Evolutionary conservation across 2,888 invertebrate species (phyloP), one percentile per base, ranked within the genome.

Genomic region (Nemapogon koenigi): DNA sequence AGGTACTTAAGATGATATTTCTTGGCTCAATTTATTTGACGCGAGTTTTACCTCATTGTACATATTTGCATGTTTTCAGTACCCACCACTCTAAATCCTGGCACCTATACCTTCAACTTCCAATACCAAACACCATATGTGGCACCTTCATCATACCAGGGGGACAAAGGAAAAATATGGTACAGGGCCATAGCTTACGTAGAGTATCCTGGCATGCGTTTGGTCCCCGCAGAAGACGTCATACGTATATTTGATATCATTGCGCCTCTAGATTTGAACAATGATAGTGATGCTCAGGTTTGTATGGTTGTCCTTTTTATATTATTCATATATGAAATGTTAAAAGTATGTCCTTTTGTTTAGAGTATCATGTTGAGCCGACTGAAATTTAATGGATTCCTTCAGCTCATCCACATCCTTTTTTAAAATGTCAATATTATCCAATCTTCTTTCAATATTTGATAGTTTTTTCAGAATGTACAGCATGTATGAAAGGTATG

Each of bases 261-360:
- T 4, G 57, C 61, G 4, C 69, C 69, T 0, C 46, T 66, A 8
- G 58, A 69, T 46, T 47, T 69, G 46, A 68, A 65, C 43, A 47
- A 45, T 3, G 57, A 52, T 19, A 17, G 10, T 7, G 18, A 14
- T 6, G 27, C 37, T 18, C 3, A 13, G 37, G 37, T 37, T n/a
- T 14, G 30, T 14, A 17, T 10, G 16, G 3, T 7, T n/a, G 8
- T 7, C 4, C 11, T 28, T 10, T 28, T 13, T 28, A 28, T 28
- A 7, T 22, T 22, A 22, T 7, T 22, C 8, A 22, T 22, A 22
- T n/a, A n/a, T n/a, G n/a, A n/a, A n/a, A n/a, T n/a, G n/a, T n/a
- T n/a, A n/a, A n/a, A n/a, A n/a, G n/a, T n/a, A n/a, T n/a, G n/a
- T n/a, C n/a, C n/a, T n/a, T n/a, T n/a, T n/a, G n/a, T n/a, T n/a